phyloP scores from a whole-genome alignment of 2,797 vertebrate species.

The Crax fasciolata region DNA sequence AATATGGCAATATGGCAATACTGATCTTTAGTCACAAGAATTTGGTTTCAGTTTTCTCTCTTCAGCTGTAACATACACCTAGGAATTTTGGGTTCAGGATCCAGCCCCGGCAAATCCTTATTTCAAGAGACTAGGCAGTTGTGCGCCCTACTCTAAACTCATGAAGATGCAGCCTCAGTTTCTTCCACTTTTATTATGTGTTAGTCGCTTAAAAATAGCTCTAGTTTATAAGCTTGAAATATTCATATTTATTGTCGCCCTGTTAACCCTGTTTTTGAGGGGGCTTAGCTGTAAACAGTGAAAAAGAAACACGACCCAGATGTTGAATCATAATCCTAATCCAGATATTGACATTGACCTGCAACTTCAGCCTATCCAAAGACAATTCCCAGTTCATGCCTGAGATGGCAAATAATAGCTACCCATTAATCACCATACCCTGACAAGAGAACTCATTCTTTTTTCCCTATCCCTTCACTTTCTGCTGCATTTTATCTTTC shows the following conservation, averaged over 20 bases:
- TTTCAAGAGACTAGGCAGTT: neutral
- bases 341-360: conserved; percentile 58
- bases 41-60: neutral
- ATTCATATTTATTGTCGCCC: neutral
- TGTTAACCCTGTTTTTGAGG: neutral
- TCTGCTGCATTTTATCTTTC: conserved; percentile 64
- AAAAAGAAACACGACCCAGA: conserved; percentile 8
- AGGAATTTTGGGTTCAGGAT: neutral
- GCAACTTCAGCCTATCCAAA: conserved; percentile 16
- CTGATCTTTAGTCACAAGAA: neutral
- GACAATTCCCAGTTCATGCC: neutral
- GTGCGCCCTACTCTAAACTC: neutral
- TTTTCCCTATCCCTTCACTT: conserved; percentile 42
- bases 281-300: neutral
- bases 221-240: neutral
- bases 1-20: neutral
- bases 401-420: conserved; percentile 46
- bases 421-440: conserved; percentile 42
- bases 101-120: neutral
- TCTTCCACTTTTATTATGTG: neutral
- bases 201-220: neutral
- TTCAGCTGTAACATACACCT: neutral
- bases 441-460: conserved; percentile 46
- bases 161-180: neutral
- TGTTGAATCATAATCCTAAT: neutral